Evolutionary conservation across 2,113 vertebrate species (phyloP).

Genomic region (Ovis canadensis): DNA sequence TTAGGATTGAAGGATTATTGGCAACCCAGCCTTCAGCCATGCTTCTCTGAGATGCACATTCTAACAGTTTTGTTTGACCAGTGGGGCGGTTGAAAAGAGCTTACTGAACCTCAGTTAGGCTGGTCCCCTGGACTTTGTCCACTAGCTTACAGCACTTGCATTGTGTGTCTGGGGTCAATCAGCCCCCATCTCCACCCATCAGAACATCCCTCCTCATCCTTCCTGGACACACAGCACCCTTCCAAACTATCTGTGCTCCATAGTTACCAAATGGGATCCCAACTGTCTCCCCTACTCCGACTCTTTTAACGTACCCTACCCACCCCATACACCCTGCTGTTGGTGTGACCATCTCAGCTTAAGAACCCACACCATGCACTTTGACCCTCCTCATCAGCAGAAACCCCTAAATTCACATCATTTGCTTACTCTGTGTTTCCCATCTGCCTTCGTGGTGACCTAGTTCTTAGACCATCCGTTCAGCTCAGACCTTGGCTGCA

Average conservation of each 20-base stretch:
- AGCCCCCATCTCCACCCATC: background rate
- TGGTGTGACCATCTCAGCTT: background rate
- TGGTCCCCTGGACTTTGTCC: background rate
- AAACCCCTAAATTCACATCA: background rate
- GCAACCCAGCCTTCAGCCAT: fast-evolving
- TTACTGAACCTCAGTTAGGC: background rate
- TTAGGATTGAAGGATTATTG: background rate
- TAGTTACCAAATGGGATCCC: background rate
- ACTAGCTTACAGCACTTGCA: no score
- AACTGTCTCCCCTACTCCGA: background rate
- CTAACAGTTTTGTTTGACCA: background rate
- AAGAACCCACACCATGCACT: background rate
- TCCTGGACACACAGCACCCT: background rate
- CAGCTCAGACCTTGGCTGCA: background rate
- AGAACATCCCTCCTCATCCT: background rate
- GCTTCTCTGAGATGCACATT: background rate
- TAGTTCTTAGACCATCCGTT: background rate
- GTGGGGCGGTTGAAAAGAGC: background rate
- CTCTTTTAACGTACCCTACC: background rate
- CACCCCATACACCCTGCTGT: background rate
- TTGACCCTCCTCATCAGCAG: no score
- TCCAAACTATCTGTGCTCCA: background rate
- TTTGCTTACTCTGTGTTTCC: background rate
- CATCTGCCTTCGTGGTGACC: background rate
- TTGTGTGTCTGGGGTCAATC: background rate